A percentile compares a stretch with the other conserved stretches of the same genome.
Evolutionary conservation across 2,888 invertebrate genomes (phyloP).

Genomic region (Anorthoa munda): DNA sequence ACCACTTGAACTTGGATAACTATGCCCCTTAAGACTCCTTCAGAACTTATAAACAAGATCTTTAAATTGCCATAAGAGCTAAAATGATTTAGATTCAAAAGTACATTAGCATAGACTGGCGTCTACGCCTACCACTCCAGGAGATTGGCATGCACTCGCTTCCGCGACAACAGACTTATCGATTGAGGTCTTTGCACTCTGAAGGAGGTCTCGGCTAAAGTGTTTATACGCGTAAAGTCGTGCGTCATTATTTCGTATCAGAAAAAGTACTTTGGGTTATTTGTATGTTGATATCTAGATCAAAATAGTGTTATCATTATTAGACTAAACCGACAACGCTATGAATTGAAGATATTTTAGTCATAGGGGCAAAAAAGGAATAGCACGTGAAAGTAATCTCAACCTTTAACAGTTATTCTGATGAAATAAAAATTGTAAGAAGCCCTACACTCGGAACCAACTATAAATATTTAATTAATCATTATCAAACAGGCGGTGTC

Average conservation of each 20-base stretch:
- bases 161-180: constrained; percentile 36
- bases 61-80: neutral
- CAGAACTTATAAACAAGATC: neutral
- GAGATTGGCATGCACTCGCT: constrained; percentile 24
- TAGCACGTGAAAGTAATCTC: neutral
- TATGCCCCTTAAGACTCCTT: too few relatives aligned
- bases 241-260: constrained; percentile 27
- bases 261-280: constrained; percentile 25
- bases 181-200: constrained; percentile 48
- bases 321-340: neutral
- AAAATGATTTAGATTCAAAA: constrained; percentile 4
- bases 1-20: neutral
- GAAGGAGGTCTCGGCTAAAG: constrained; percentile 25
- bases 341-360: neutral
- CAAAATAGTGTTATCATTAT: constrained; percentile 9
- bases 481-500: neutral
- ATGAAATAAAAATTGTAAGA: too few relatives aligned
- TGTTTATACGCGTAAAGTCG: constrained; percentile 20
- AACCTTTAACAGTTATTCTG: neutral
- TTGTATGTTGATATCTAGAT: constrained; percentile 13
- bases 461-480: neutral
- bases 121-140: constrained; percentile 14
- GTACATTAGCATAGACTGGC: neutral
- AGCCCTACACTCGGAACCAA: neutral
- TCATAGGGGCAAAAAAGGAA: too few relatives aligned